Evolutionary conservation across 2,797 vertebrate species (phyloP).

Genomic region (Anas bernieri): DNA sequence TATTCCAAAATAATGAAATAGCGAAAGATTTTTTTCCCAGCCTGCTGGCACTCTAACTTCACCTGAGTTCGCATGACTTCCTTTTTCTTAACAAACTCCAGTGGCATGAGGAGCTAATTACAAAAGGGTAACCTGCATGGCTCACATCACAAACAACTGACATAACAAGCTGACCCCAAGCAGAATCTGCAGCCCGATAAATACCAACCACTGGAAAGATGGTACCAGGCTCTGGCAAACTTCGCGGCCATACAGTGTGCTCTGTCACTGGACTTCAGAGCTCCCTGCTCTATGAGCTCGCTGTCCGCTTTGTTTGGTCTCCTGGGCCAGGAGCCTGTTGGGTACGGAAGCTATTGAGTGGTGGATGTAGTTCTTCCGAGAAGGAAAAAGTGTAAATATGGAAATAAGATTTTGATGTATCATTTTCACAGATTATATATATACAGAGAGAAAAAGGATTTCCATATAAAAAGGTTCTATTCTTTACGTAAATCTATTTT

Average conservation of each 20-base stretch:
- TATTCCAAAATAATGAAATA: constrained; percentile 71
- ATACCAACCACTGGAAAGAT: background rate
- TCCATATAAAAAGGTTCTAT: constrained; percentile 73
- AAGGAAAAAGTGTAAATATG: constrained; percentile 77
- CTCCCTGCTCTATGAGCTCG: background rate
- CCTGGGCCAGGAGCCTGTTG: constrained; percentile 54
- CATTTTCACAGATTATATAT: constrained; percentile 81
- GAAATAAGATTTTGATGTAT: constrained; percentile 83
- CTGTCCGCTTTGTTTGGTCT: constrained; percentile 8
- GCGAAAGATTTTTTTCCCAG: constrained; percentile 63
- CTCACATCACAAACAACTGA: constrained; percentile 77
- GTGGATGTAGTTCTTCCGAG: constrained; percentile 70
- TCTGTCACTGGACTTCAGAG: constrained; percentile 6
- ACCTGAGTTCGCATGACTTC: constrained; percentile 89
- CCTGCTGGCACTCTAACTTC: constrained; percentile 79
- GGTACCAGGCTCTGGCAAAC: background rate
- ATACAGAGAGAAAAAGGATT: constrained; percentile 70
- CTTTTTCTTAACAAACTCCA: constrained; percentile 80
- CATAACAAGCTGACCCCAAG: constrained; percentile 75
- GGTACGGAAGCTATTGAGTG: constrained; percentile 57
- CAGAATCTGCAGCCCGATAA: constrained; percentile 65
- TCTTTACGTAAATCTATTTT: constrained; percentile 73
- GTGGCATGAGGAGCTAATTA: constrained; percentile 90
- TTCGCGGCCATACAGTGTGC: background rate
- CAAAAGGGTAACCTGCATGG: constrained; percentile 92